phyloP scores from a whole-genome alignment of 2,113 vertebrate genomes.

The Xenus cinereus region DNA sequence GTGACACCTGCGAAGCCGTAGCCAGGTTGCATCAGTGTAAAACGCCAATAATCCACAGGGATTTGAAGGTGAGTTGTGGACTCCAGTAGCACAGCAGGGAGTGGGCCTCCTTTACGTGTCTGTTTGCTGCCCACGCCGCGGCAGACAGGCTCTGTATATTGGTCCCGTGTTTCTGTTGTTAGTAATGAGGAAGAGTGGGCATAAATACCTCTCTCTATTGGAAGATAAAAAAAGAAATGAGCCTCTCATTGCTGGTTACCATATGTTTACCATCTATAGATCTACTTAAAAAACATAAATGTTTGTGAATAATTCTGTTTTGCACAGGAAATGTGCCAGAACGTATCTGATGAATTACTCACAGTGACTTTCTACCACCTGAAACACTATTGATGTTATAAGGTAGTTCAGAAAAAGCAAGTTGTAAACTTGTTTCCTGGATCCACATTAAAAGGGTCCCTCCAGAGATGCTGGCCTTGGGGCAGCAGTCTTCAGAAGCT shows the following conservation, averaged over 20 bases:
- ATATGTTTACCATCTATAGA: constrained; percentile 7
- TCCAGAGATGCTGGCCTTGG: not conserved
- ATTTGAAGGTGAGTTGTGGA: constrained; percentile 85
- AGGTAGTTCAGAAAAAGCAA: not conserved
- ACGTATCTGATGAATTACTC: not conserved
- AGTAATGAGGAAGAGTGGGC: not conserved
- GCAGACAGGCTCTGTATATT: not conserved
- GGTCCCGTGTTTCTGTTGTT: not conserved
- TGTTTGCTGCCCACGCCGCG: not conserved
- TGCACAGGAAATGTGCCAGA: not conserved
- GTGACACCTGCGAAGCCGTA: constrained; percentile 94
- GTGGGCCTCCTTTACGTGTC: accelerated
- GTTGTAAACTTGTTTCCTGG: not conserved
- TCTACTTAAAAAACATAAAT: not conserved
- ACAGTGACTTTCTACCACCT: not conserved
- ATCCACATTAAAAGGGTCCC: not conserved
- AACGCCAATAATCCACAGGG: constrained; percentile 91
- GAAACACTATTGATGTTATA: not conserved
- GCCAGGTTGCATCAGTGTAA: constrained; percentile 94
- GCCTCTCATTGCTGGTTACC: not conserved
- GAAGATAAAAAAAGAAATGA: not conserved
- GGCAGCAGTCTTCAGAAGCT: not conserved
- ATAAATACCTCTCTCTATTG: not conserved
- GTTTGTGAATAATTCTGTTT: not conserved
- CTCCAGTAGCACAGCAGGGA: not conserved